Base-by-base conservation (phyloP, 1,140 invertebrate genomes). In the Drosophila ogumai region DNA sequence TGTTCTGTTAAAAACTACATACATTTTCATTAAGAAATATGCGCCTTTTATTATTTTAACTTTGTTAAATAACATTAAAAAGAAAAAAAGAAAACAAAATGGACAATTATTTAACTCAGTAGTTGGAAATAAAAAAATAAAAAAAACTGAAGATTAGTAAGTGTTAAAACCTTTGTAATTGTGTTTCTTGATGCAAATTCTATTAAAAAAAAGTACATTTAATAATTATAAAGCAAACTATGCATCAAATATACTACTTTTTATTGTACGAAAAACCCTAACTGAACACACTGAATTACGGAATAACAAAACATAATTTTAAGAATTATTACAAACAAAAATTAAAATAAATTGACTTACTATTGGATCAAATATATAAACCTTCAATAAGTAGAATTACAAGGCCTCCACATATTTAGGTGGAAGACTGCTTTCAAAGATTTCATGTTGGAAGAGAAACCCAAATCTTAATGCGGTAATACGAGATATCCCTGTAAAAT, bases 51-150 rank as follows among this genome's bases (percentile, higher is more conserved):
- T 84, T 63, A 84, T 76, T 88, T 86, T 82, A 82, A 86, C 82
- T 88, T 66, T 86, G 84, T 86, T 86, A 84, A 68, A 54, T 28
- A 72, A 57, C 68, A 79, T 86, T 81, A 79, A 87, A 82, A 78
- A 58, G 55, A 64, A 66, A 28, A 28, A 28, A 28, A 52, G 36
- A 74, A 69, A 72, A 71, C 9, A 55, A 64, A 66, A 65, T 40
- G 34, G 17, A 56, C 40, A 65, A 80, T 54, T 50, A 50, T 46
- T 67, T 81, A 84, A 85, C 57, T 64, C 79, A 59, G 67, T 77
- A 82, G 76, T 67, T 60, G 43, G 65, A 55, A 54, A 74, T 54
- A 63, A 47, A 69, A 52, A 72, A 60, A n/a, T 15, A 44, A 74
- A 38, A 72, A 56, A 41, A 43, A 38, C 19, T 36, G 17, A 79